Conservation (phyloP, 2,888 invertebrate genomes). For the Geophilus truncorum region DNA sequence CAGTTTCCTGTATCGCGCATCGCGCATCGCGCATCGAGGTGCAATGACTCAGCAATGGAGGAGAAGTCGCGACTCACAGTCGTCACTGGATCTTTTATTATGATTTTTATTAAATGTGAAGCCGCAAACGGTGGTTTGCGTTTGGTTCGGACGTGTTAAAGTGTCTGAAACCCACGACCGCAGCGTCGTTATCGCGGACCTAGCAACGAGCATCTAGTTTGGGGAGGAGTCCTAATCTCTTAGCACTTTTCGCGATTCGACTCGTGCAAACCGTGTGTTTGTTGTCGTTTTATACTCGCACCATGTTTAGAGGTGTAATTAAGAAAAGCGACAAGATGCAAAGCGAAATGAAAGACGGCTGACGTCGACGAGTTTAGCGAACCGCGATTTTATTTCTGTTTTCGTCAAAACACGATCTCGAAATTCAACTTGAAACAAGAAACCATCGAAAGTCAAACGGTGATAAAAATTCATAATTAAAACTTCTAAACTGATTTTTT, state of each 20-base stretch:
- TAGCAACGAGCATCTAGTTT: neutral
- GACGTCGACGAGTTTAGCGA: no score
- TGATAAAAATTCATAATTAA: no score
- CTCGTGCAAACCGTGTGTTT: neutral
- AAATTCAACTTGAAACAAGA: neutral
- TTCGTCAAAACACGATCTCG: neutral
- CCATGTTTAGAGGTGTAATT: neutral
- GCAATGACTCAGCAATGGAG: neutral
- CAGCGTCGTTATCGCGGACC: neutral
- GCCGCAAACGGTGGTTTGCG: neutral
- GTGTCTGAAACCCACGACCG: neutral
- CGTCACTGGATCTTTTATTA: neutral
- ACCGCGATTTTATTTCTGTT: neutral
- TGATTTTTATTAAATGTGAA: slow-evolving; percentile 4
- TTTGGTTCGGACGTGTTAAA: neutral
- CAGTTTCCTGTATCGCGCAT: no score
- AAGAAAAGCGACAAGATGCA: neutral
- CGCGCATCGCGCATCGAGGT: no score
- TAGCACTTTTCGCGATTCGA: neutral
- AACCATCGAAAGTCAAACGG: no score
- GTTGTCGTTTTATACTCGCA: neutral
- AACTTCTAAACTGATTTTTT: no score
- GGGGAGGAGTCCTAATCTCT: neutral
- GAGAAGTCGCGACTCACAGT: neutral
- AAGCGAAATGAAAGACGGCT: neutral